Conservation (phyloP, 1,140 invertebrate genomes). For the Cydia fagiglandana region DNA sequence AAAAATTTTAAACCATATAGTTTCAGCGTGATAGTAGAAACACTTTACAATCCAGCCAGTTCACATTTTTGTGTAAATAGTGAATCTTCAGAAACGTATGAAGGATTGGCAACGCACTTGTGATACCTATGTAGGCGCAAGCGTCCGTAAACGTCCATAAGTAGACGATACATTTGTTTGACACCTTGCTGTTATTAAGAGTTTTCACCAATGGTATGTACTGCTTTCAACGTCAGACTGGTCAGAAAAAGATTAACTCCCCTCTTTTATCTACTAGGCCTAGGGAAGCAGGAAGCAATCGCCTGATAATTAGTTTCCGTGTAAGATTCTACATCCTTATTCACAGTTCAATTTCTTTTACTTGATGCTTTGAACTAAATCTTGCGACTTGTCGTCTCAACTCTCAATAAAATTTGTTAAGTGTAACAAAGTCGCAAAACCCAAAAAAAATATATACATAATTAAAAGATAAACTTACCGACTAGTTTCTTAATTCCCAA, state of each 20-base stretch:
- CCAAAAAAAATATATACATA: too few relatives aligned
- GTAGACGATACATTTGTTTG: background rate
- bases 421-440: too few relatives aligned
- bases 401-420: too few relatives aligned
- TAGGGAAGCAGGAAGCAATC: slow-evolving; percentile 5
- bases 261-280: slow-evolving; percentile 16
- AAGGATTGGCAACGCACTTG: background rate
- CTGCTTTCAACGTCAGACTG: background rate
- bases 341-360: background rate
- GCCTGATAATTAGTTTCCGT: background rate
- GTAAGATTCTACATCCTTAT: slow-evolving; percentile 8
- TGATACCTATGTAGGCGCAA: background rate
- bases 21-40: background rate
- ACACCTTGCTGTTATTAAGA: background rate
- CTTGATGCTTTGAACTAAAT: background rate
- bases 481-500: too few relatives aligned
- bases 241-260: background rate
- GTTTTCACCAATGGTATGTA: background rate
- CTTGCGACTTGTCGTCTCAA: too few relatives aligned
- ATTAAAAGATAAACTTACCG: too few relatives aligned
- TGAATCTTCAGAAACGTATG: background rate
- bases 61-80: background rate
- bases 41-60: background rate
- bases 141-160: background rate
- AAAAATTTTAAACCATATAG: background rate